Base-by-base conservation (phyloP, 2,797 vertebrate species). In the Macroramphosus scolopax region DNA sequence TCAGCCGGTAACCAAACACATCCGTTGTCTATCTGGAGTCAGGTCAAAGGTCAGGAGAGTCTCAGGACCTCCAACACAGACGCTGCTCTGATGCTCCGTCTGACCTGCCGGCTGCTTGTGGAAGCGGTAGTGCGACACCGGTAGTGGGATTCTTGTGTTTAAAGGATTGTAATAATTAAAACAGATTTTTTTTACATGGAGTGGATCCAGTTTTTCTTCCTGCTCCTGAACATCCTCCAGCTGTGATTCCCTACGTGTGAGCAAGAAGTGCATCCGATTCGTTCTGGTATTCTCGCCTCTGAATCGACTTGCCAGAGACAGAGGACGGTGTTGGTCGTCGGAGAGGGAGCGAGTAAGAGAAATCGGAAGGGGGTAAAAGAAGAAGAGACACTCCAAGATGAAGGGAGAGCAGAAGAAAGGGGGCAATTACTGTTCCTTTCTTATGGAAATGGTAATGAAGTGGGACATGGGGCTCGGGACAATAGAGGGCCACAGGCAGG, bases 401-500 rank as follows among this genome's bases (percentile, higher is more conserved):
- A 89, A 91, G 87, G 89, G 86, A 58, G 62, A 75, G 72, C 78
- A 86, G 80, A 89, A 90, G 86, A 89, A 89, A 89, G 89, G 88
- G 86, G 82, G 87, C 83, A 90, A 91, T 91, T 89, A 90, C 90
- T 85, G 80, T 62, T 77, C 85, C 86, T 90, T 91, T 91, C 87
- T 90, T 88, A 91, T 91, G 88, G 89, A 90, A 90, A 91, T 91
- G 83, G 80, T 90, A 89, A 90, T 91, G 89, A 91, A 90, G 88
- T 89, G 88, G 85, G 81, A 87, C 83, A 83, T 83, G 73, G 82
- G 82, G 78, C 75, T 36, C 1, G 8, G 86, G 86, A 90, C 89
- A 91, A 91, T 90, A 72, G 87, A 74, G 63, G 82, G 68, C 82
- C 81, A 77, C 85, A 84, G 82, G 88, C 85, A 81, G 81, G 80